phyloP scores from a whole-genome alignment of 2,888 invertebrate genomes.

The Ypsolopha sequella region DNA sequence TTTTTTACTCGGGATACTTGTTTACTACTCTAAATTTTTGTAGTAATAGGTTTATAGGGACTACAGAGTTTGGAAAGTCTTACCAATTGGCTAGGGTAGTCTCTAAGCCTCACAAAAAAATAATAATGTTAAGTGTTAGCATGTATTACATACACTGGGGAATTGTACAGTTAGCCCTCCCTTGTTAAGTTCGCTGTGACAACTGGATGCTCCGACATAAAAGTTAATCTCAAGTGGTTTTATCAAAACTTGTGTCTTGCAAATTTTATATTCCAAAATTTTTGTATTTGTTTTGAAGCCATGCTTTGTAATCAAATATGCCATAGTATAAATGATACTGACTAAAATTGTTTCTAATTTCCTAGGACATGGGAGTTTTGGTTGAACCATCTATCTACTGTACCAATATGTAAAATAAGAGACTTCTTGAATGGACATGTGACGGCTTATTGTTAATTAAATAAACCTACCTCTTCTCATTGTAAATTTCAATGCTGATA shows the following conservation, averaged over 20 bases:
- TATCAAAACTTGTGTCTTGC: slow-evolving; percentile 55
- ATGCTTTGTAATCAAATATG: slow-evolving; percentile 39
- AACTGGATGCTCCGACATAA: slow-evolving; percentile 51
- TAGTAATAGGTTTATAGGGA: slow-evolving; percentile 10
- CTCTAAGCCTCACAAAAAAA: slow-evolving; percentile 60
- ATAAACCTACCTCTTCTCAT: slow-evolving; percentile 64
- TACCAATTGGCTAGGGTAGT: slow-evolving; percentile 58
- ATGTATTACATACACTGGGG: slow-evolving; percentile 55
- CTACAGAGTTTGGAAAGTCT: slow-evolving; percentile 67
- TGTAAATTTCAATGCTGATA: slow-evolving; percentile 66
- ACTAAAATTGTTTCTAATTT: slow-evolving; percentile 29
- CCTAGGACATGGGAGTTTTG: slow-evolving; percentile 53
- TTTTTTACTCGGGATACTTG: slow-evolving; percentile 14
- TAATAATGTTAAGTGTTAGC: slow-evolving; percentile 67
- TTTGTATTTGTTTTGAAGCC: slow-evolving; percentile 33
- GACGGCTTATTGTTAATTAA: slow-evolving; percentile 53
- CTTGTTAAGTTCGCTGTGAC: slow-evolving; percentile 69
- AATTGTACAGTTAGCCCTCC: slow-evolving; percentile 72
- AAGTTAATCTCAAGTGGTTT: slow-evolving; percentile 53
- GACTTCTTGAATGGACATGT: slow-evolving; percentile 41
- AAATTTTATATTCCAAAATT: background rate
- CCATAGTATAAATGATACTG: slow-evolving; percentile 36
- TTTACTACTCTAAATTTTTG: slow-evolving; percentile 30
- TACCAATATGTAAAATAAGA: slow-evolving; percentile 62
- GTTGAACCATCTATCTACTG: slow-evolving; percentile 28